Base-by-base conservation (phyloP, 1,140 invertebrate genomes). In the Apis cerana region DNA sequence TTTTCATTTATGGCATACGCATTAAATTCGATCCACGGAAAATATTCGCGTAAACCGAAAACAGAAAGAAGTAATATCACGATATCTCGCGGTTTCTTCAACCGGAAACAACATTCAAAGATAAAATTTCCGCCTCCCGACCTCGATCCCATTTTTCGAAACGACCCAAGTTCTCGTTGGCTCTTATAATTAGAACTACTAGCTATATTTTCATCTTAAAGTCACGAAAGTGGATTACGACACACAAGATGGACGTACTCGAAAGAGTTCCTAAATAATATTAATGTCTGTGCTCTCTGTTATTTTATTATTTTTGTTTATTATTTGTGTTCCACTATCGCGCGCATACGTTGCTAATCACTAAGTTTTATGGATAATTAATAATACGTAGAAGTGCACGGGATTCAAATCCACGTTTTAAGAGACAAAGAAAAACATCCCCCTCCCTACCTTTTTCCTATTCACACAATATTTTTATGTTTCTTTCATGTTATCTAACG, bases 101-200 rank as follows among this genome's bases (percentile, higher is more conserved):
- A 61, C 59, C 70, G n/a, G 67, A 85, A 70, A n/a, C 61, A 54
- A 56, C 17, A 56, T 58, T 21, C 13, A 11, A 33, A 48, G 43
- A 68, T 59, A 58, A 75, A 75, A 59, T 27, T 67, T n/a, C 19
- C 52, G 43, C 19, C 33, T 43, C 5, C 19, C 54, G n/a, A n/a
- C 43, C 72, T 68, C 58, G 62, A 77, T 74, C 58, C 64, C 13
- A 33, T 43, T 86, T 50, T 12, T 65, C 76, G 80, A 72, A 77
- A 87, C 85, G 86, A 87, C 56, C 85, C 81, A 86, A 80, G 61
- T 69, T 33, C 85, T 71, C 72, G 76, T 80, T 77, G 74, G 82
- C 78, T 70, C 77, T 69, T 86, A 82, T 84, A 83, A 77, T 86
- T 83, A 83, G 27, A 80, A 76, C 84, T 87, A 87, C 61, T 27